Conservation (phyloP, 2,113 vertebrate genomes). For the Leptodactylus fuscus region DNA sequence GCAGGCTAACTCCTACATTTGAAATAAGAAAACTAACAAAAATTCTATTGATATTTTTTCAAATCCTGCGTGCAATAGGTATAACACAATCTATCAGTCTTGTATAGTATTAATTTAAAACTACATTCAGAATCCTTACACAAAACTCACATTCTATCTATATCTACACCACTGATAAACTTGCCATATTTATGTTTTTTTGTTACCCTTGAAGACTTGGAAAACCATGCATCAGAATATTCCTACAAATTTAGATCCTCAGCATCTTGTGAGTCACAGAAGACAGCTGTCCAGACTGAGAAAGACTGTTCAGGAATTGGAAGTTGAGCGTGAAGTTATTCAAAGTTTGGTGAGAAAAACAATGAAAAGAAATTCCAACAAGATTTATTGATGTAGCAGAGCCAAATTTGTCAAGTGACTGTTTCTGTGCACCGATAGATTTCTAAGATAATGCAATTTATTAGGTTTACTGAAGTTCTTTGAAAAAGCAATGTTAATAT, state of each 20-base stretch:
- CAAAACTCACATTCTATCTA: neutral
- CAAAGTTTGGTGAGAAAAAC: slow-evolving; percentile 62
- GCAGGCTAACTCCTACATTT: too few relatives aligned
- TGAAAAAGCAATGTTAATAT: too few relatives aligned
- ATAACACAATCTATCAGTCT: too few relatives aligned
- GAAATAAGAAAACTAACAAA: too few relatives aligned
- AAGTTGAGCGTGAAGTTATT: slow-evolving; percentile 62
- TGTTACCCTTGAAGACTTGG: slow-evolving; percentile 5
- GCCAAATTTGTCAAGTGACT: neutral
- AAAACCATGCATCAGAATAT: neutral
- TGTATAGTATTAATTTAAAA: too few relatives aligned
- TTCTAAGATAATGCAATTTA: too few relatives aligned
- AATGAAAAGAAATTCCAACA: neutral
- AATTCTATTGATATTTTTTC: too few relatives aligned
- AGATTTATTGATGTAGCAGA: neutral
- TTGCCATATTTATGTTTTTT: neutral
- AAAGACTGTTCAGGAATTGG: slow-evolving; percentile 67
- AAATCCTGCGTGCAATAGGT: too few relatives aligned
- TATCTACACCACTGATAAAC: neutral
- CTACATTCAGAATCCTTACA: neutral
- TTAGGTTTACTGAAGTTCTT: too few relatives aligned
- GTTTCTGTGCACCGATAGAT: neutral
- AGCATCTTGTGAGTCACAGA: neutral
- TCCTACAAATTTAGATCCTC: neutral
- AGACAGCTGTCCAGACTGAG: slow-evolving; percentile 63